Base-by-base conservation (phyloP, 2,797 vertebrate genomes). In the Gallinago nigripennis region DNA sequence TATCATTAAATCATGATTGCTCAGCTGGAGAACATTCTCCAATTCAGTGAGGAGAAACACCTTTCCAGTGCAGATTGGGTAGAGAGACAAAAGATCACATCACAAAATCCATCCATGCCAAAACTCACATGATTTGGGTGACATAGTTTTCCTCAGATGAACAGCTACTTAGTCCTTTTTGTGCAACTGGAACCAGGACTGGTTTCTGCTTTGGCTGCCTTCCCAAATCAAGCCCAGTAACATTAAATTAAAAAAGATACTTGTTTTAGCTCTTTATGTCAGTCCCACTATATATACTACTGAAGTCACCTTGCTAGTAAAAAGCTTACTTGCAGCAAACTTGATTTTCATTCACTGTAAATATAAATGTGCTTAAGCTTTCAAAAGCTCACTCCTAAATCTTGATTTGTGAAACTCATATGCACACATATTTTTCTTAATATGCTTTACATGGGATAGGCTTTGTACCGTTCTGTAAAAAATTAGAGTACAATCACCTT, bases 31-130 rank as follows among this genome's bases (percentile, higher is more conserved):
- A 92, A 58, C 30, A 53, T n/a, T 31, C 28, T 69, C 21, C 64
- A 80, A 15, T 33, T 45, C 57, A n/a, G 17, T 57, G 31, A 86
- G 46, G 37, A 65, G 2, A 11, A 28, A 37, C 37, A 72, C 71
- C 33, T 69, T 82, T 73, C 64, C 80, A 58, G 25, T 30, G 56
- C 16, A 51, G 50, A 45, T 0, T 69, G 31, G 6, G 20, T 46
- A 21, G 76, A 80, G 85, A 77, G 58, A 76, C 2, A 14, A 53
- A 45, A 80, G 65, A 18, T 19, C 31, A 35, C 17, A 76, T 17
- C 50, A 76, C 25, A 76, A 90, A 75, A 64, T 43, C 33, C 41
- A 7, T 5, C 58, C 0, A 0, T 4, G 3, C 4, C 1, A 1
- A 85, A 95, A 53, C n/a, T 17, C 45, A 15, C 4, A 3, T 35